Evolutionary conservation across 2,797 vertebrate genomes (phyloP), one percentile per base, ranked within the genome.

Genomic region (Babyrousa celebensis): DNA sequence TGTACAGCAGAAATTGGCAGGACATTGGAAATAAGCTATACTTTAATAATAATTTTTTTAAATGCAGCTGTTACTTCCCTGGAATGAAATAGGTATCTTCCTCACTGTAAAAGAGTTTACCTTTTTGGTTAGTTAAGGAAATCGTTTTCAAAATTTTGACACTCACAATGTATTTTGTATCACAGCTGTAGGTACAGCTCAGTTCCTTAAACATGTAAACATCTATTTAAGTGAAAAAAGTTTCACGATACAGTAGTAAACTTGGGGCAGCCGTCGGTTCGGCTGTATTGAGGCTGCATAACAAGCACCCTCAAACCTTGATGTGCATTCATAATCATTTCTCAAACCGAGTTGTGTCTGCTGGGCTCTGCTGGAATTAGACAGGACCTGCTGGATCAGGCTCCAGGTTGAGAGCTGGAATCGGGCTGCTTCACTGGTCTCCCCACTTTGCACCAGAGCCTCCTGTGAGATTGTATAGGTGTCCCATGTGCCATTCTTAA

Each of bases 151-250:
- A 78, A 54, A 54, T 71, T 75, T 85, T 71, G 27, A 63, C 25
- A 21, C 27, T 77, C 43, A 60, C 85, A 54, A 77, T 71, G 40
- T 48, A 79, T 70, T 78, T 85, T 71, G 40, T 54, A 43, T 62
- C n/a, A 40, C 18, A 48, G 58, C 36, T 77, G 15, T 36, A 72
- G 21, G 40, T 15, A 58, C 58, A 27, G 10, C 58, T 36, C 52
- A 67, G 12, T 78, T 90, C 58, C 60, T 95, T 36, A 95, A 54
- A 79, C 18, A 91, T 29, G 32, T 25, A 71, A 70, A 65, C 40
- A 54, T 71, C 32, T 32, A 56, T 23, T 12, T 74, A 72, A 54
- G 10, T 85, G 43, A 86, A 62, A 43, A 67, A 58, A 12, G 65
- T 71, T 86, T 85, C 43, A 29, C 12, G 23, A 23, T 58, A 67